Evolutionary conservation across 2,888 invertebrate genomes (phyloP).

Genomic region (Taenaris catops): DNA sequence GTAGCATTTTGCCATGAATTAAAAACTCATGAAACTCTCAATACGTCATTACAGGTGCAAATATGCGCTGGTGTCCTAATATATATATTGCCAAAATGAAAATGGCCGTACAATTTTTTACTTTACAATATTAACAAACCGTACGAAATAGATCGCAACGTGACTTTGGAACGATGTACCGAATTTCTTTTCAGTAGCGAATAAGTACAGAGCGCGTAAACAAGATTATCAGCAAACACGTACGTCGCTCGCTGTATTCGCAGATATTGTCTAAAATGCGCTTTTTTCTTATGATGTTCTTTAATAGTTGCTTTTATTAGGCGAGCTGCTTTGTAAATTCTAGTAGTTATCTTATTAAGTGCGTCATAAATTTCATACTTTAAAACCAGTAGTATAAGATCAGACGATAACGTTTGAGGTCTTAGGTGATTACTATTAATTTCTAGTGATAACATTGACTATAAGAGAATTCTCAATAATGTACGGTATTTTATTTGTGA

Average conservation of each 20-base stretch:
- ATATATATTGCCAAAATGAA: too few species aligned
- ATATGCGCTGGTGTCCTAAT: too few species aligned
- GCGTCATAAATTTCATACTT: slow-evolving; percentile 55
- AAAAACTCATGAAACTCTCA: too few species aligned
- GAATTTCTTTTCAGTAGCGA: slow-evolving; percentile 24
- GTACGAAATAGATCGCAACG: slow-evolving; percentile 49
- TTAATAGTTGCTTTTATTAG: slow-evolving; percentile 37
- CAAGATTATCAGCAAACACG: slow-evolving; percentile 30
- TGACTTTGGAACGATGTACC: slow-evolving; percentile 53
- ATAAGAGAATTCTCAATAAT: too few species aligned
- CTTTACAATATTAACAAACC: slow-evolving; percentile 57
- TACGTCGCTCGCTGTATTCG: slow-evolving; percentile 29
- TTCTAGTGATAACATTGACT: too few species aligned
- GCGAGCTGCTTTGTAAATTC: slow-evolving; percentile 48
- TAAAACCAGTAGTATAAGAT: slow-evolving; percentile 59
- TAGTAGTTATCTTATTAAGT: slow-evolving; percentile 65
- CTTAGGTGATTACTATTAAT: too few species aligned
- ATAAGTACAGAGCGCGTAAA: slow-evolving; percentile 22
- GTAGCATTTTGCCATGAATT: too few species aligned
- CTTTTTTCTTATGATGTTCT: slow-evolving; percentile 32
- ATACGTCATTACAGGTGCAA: too few species aligned
- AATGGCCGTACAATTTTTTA: slow-evolving; percentile 58
- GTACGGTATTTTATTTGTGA: too few species aligned
- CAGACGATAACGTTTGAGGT: slow-evolving; percentile 52
- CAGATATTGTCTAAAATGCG: slow-evolving; percentile 35